Evolutionary conservation across 2,113 vertebrate species (phyloP), one percentile per base, ranked within the genome.

Genomic region (Hymenochirus boettgeri): DNA sequence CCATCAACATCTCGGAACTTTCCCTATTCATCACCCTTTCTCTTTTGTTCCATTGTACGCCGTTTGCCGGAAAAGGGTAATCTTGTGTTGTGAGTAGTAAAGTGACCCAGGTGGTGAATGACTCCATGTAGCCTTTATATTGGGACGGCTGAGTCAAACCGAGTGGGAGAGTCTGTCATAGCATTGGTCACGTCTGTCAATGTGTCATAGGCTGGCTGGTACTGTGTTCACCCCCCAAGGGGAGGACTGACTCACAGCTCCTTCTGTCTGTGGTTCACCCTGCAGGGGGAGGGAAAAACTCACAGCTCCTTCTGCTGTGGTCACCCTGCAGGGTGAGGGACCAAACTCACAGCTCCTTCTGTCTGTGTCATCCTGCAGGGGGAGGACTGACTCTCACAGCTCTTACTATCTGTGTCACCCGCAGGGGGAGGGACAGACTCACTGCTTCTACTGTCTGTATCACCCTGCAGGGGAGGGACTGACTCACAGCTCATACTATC

Each of bases 71-170:
- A 4, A 12, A 11, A 7, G 22, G 39, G 15, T 42, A 42, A 42
- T 11, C 5, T 25, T 24, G 21, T 52, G 9, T 53, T 45, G 26
- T 57, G 62, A 33, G 35, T 64, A 47, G 52, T 54, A 51, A 17
- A 51, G 21, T 66, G 55, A 52, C 46, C 50, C 55, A 50, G 54
- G 54, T 7, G 64, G 63, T 42, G 13, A n/a, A 9, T 39, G n/a
- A 42, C 7, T 1, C 17, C 10, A 10, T 10, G 3, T 17, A n/a
- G 39, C 17, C 13, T 42, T 15, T 42, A 42, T 42, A 13, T n/a
- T 13, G 37, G 37, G 37, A 42, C 13, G 4, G 53, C 63, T 57
- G 63, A 57, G 53, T 35, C 11, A 23, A 13, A 17, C 25, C 6
- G 39, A 6, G 24, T 25, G 2, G 46, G 54, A 39, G 45, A 21